Evolutionary conservation across 2,888 invertebrate genomes (phyloP).

Genomic region (Brachyptera putata): DNA sequence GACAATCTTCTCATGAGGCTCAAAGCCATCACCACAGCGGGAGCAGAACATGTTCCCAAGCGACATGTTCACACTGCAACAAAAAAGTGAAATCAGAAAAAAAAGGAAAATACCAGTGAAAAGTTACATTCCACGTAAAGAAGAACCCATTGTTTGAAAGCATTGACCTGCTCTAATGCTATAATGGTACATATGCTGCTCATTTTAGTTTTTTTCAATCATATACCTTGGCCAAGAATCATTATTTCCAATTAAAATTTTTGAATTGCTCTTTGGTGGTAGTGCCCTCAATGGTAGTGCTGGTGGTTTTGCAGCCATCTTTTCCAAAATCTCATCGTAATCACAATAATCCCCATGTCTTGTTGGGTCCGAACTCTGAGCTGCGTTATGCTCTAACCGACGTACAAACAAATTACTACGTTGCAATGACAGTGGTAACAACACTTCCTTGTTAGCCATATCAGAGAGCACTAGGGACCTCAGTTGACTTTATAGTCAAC

Average conservation of each 20-base stretch:
- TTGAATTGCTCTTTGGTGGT: slow-evolving; percentile 17
- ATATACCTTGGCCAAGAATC: no score
- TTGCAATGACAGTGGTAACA: slow-evolving; percentile 40
- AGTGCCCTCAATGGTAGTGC: slow-evolving; percentile 3
- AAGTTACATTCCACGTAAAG: no score
- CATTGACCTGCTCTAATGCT: no score
- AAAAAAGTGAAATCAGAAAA: slow-evolving; percentile 26
- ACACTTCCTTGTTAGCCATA: slow-evolving; percentile 23
- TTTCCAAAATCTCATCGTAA: slow-evolving; percentile 16
- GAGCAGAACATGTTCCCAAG: slow-evolving; percentile 91
- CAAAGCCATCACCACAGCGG: slow-evolving; percentile 94
- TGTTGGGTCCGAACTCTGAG: neutral
- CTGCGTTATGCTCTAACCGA: slow-evolving; percentile 31
- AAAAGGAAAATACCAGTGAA: neutral
- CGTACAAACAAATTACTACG: slow-evolving; percentile 42
- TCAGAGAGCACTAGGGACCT: neutral
- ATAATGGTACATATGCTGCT: no score
- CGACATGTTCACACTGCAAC: slow-evolving; percentile 48
- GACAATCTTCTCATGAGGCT: slow-evolving; percentile 95
- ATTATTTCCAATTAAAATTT: neutral
- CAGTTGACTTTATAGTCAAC: neutral
- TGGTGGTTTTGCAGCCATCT: neutral
- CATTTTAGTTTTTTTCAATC: no score
- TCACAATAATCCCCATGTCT: neutral
- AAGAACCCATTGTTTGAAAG: no score